Conservation (phyloP, 2,797 vertebrate genomes). For the Xerus rutilus region DNA sequence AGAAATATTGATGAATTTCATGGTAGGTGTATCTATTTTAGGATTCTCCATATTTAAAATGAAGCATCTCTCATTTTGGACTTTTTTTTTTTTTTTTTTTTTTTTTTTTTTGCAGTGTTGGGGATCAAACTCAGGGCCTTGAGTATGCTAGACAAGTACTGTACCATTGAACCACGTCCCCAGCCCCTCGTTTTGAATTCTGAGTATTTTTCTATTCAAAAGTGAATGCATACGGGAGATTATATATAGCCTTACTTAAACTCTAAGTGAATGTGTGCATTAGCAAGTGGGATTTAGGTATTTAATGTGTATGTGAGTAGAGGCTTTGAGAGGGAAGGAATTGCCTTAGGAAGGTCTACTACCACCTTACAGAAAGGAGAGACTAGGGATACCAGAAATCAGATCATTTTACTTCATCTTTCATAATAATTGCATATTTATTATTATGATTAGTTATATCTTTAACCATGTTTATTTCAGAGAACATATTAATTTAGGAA, state of each 20-base stretch:
- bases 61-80: slow-evolving; percentile 59
- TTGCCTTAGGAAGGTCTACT: background rate
- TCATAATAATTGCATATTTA: background rate
- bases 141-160: too few relatives aligned
- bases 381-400: background rate
- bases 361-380: background rate
- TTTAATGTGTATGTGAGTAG: background rate
- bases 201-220: slow-evolving; percentile 33
- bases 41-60: slow-evolving; percentile 21
- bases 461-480: slow-evolving; percentile 60
- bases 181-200: slow-evolving; percentile 25
- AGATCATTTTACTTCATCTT: background rate
- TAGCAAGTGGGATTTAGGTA: background rate
- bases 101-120: background rate
- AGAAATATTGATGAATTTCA: background rate
- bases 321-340: background rate
- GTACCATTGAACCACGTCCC: too few relatives aligned
- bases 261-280: background rate
- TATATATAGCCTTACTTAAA: background rate
- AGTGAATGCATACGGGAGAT: background rate
- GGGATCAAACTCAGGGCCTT: too few relatives aligned
- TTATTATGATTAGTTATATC: background rate
- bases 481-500: slow-evolving; percentile 36
- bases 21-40: background rate
- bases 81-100: background rate